phyloP scores from a whole-genome alignment of 2,113 vertebrate genomes.

The Crypturellus undulatus region DNA sequence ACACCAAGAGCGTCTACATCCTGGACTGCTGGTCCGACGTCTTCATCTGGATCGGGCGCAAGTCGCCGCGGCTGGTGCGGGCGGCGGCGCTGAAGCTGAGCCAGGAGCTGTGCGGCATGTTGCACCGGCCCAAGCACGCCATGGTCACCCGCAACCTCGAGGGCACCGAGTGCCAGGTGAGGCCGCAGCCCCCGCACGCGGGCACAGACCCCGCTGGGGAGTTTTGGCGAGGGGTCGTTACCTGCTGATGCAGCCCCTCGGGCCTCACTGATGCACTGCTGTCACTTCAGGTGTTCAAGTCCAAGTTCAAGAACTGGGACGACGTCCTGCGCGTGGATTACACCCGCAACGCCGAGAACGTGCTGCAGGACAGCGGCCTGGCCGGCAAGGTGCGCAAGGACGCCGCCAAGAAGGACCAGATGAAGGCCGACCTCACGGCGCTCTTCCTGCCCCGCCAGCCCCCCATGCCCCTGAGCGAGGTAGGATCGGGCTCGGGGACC shows the following conservation, averaged over 20 bases:
- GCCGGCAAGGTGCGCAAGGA: conserved; percentile 94
- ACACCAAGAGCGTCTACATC: conserved; percentile 95
- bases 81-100: conserved; percentile 95
- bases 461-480: conserved; percentile 91
- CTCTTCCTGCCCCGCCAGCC: conserved; percentile 95
- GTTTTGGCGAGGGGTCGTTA: not conserved
- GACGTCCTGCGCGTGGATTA: conserved; percentile 96
- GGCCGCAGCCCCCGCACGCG: not conserved
- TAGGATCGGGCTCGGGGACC: conserved; percentile 10
- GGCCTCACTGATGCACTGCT: too few species aligned
- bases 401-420: conserved; percentile 90
- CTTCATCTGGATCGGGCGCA: conserved; percentile 98
- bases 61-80: conserved; percentile 92
- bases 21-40: conserved; percentile 97
- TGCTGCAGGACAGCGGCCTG: conserved; percentile 83
- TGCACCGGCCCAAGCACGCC: conserved; percentile 94
- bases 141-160: conserved; percentile 93
- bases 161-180: conserved; percentile 94
- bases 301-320: conserved; percentile 99
- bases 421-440: conserved; percentile 96
- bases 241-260: not conserved
- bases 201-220: accelerated
- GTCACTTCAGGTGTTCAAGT: conserved; percentile 89
- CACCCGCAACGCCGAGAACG: conserved; percentile 91
- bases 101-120: conserved; percentile 95